Evolutionary conservation across 1,140 invertebrate species (phyloP), one percentile per base, ranked within the genome.

Genomic region (Drosophila murphyi): DNA sequence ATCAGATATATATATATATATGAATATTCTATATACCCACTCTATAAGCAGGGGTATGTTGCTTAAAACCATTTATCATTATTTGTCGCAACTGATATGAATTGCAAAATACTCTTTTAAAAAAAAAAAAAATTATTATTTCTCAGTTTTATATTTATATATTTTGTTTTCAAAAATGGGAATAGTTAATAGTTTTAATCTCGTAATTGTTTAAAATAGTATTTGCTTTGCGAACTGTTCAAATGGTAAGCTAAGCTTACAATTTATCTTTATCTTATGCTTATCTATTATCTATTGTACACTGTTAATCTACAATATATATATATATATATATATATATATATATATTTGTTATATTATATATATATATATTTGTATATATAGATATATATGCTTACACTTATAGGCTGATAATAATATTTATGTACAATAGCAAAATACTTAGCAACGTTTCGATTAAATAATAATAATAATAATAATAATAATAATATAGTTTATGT

Each of bases 391-490:
- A 43, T 43, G 10, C 39, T 41, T 41, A n/a, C 62, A 63, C 52
- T 59, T 43, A 32, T 76, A 65, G 51, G 37, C 68, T 47, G 32
- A 60, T 45, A 72, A 32, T 41, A 39, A 31, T 63, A 31, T 57
- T 60, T 41, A 68, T 88, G 51, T 82, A 87, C 80, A 88, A 65
- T 63, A 77, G 57, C 67, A 76, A 76, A 87, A 83, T 83, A 80
- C 77, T 82, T 87, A 51, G 61, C 41, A 82, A 64, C 51, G 29
- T 71, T 55, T 69, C 45, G 39, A 61, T 76, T 76, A 60, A 76
- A 59, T 59, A 51, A 52, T 34, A 34, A 64, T 51, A 37, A 4
- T 48, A 20, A 20, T n/a, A 37, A n/a, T 54, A 62, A 43, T 45
- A 68, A 47, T 48, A 52, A 20, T 20, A 20, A 20, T 56, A n/a